Evolutionary conservation across 2,113 vertebrate genomes (phyloP).

Genomic region (Festucalex cinctus): DNA sequence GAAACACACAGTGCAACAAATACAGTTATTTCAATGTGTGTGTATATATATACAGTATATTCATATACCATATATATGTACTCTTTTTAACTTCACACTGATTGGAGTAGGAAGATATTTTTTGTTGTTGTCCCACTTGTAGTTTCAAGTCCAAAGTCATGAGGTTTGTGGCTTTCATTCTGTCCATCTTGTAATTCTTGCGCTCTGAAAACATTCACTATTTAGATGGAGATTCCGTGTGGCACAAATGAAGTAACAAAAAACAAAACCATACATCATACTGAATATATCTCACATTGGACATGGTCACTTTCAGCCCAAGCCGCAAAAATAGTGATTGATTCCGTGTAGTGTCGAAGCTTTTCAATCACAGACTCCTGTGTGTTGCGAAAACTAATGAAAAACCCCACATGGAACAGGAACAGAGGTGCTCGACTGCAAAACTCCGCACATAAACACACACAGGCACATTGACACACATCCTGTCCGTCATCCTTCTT

Average conservation of each 20-base stretch:
- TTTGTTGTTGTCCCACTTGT: not conserved
- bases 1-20: conserved; percentile 66
- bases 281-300: not conserved
- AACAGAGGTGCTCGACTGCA: conserved; percentile 11
- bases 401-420: conserved; percentile 19
- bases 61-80: conserved; percentile 42
- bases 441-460: conserved; percentile 16
- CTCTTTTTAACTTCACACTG: conserved; percentile 16
- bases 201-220: conserved; percentile 46
- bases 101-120: conserved; percentile 15
- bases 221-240: conserved; percentile 40
- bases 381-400: conserved; percentile 28
- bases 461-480: conserved; percentile 19
- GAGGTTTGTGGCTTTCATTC: not conserved
- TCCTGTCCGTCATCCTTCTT: not conserved
- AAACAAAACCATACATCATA: not conserved
- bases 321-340: conserved; percentile 20
- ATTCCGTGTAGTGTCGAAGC: not conserved
- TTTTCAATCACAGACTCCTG: not conserved
- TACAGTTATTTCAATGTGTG: conserved; percentile 55
- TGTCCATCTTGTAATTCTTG: conserved; percentile 9
- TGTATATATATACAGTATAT: conserved; percentile 48
- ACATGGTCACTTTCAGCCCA: conserved; percentile 21
- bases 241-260: conserved; percentile 49
- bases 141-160: not conserved